A percentile compares a stretch with the other conserved stretches of the same genome.
Conservation (phyloP, 2,797 vertebrate genomes). For the Labeo calbasu region DNA sequence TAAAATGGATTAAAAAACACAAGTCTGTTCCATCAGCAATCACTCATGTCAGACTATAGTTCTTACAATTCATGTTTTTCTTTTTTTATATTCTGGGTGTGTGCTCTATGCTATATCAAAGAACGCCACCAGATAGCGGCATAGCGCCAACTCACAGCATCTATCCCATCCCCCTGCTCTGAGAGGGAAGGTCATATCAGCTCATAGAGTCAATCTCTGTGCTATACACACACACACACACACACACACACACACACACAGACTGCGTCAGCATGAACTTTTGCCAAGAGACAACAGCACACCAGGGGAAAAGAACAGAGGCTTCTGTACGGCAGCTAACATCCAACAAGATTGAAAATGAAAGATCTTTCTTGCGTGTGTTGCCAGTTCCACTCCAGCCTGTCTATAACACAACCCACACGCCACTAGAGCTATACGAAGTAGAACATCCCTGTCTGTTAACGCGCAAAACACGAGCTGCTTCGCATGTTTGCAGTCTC, state of each 20-base stretch:
- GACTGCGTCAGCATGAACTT: slow-evolving; percentile 82
- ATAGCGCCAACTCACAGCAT: slow-evolving; percentile 61
- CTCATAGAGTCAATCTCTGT: slow-evolving; percentile 78
- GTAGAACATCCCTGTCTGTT: slow-evolving; percentile 18
- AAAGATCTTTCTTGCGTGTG: slow-evolving; percentile 5
- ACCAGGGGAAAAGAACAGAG: slow-evolving; percentile 63
- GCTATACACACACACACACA: slow-evolving; percentile 47
- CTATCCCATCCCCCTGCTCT: slow-evolving; percentile 42
- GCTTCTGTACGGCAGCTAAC: slow-evolving; percentile 69
- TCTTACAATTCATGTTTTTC: background rate
- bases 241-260: slow-evolving; percentile 45
- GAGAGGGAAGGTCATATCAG: slow-evolving; percentile 75
- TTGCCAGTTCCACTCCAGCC: slow-evolving; percentile 8
- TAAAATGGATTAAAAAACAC: background rate
- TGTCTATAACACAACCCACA: slow-evolving; percentile 28
- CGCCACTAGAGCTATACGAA: slow-evolving; percentile 1
- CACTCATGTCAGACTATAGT: background rate
- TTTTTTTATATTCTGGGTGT: background rate
- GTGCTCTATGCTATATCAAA: slow-evolving; percentile 29
- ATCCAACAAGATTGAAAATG: slow-evolving; percentile 33
- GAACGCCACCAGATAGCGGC: slow-evolving; percentile 73
- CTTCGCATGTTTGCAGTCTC: background rate
- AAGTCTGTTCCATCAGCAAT: background rate
- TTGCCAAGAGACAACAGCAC: slow-evolving; percentile 77
- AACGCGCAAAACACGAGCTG: background rate